Evolutionary conservation across 2,888 invertebrate species (phyloP).

Genomic region (Epinotia bilunana): DNA sequence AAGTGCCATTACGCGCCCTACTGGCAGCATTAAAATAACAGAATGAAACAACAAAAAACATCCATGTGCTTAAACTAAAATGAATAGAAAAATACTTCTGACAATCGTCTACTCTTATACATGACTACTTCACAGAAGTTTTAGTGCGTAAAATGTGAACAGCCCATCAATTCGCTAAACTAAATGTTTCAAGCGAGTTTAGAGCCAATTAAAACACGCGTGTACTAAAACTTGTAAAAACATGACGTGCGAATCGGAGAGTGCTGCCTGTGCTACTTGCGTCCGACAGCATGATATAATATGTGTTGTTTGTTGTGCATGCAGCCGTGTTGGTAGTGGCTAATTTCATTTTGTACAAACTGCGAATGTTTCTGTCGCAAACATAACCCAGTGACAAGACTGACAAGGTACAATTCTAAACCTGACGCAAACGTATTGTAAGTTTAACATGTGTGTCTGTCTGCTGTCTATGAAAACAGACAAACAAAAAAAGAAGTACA

Average conservation of each 20-base stretch:
- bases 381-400: background rate
- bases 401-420: background rate
- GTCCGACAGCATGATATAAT: constrained; percentile 28
- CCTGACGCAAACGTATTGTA: no score
- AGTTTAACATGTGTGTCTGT: no score
- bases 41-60: background rate
- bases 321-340: background rate
- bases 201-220: constrained; percentile 5
- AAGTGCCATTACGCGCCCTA: no score
- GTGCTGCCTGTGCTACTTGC: background rate
- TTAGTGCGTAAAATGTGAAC: background rate
- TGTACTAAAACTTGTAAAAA: constrained; percentile 13
- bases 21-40: no score
- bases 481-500: no score
- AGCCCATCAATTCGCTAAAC: background rate
- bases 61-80: no score
- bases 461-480: no score
- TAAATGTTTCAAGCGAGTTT: constrained; percentile 8
- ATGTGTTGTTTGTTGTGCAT: background rate
- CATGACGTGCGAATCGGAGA: constrained; percentile 18
- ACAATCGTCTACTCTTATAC: no score
- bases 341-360: background rate
- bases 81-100: no score
- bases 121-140: background rate
- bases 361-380: constrained; percentile 7